A percentile compares a stretch with the other conserved stretches of the same genome.
Conservation (phyloP, 1,140 invertebrate genomes). For the Dinothrombium tinctorium region DNA sequence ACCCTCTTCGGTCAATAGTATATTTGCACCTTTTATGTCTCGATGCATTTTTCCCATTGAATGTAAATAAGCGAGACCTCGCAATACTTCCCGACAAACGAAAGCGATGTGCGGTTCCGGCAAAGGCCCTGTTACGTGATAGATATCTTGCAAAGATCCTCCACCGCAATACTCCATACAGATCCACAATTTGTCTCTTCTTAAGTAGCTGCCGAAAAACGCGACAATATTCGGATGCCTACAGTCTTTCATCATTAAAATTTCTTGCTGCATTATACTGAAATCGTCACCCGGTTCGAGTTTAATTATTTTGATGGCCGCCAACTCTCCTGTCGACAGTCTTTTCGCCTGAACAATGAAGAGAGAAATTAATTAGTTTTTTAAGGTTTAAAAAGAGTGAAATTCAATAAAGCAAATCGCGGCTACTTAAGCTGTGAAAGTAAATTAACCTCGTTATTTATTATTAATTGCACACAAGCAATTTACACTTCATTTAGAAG, state of each 20-base stretch:
- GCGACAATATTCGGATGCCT: constrained; percentile 89
- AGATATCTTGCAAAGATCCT: constrained; percentile 86
- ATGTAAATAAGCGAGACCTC: constrained; percentile 88
- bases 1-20: constrained; percentile 79
- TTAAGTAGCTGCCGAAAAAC: constrained; percentile 89
- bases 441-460: no score
- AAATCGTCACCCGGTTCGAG: constrained; percentile 95
- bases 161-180: constrained; percentile 99
- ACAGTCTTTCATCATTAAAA: constrained; percentile 91
- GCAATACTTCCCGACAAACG: constrained; percentile 83
- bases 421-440: no score
- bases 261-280: constrained; percentile 94
- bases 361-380: not conserved
- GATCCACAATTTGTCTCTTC: constrained; percentile 88
- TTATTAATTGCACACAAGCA: no score
- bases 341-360: constrained; percentile 53
- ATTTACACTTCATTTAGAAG: no score
- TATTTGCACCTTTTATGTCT: constrained; percentile 84
- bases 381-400: not conserved
- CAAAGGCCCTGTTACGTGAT: constrained; percentile 85
- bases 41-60: constrained; percentile 87
- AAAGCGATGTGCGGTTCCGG: constrained; percentile 72
- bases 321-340: constrained; percentile 66
- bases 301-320: constrained; percentile 98
- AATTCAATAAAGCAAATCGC: not conserved